Evolutionary conservation across 1,140 invertebrate species (phyloP), one percentile per base, ranked within the genome.

Genomic region (Harpegnathos saltator): DNA sequence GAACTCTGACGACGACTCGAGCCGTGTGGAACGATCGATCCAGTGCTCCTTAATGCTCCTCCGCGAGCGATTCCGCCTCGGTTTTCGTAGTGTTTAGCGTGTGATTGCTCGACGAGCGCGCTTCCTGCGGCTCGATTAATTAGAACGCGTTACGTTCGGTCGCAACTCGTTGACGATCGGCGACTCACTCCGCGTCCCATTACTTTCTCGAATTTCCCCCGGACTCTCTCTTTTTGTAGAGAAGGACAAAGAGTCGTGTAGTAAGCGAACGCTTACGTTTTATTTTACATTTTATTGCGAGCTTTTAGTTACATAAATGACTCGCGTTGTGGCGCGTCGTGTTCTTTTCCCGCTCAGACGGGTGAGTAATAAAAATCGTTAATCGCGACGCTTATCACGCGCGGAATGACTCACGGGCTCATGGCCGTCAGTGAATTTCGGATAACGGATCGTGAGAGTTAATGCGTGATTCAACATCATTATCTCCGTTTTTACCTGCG

Each of bases 401-500:
- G 15, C 48, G 24, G 54, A 44, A 17, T 74, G 65, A 80, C 24
- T 62, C 56, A 74, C 15, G 5, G 15, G 38, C 66, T 66, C n/a
- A 22, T 12, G 66, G n/a, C 24, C 33, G 7, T n/a, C n/a, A 59
- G 33, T 24, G 22, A 72, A 63, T 26, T 56, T 54, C 33, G 75
- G 38, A 59, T 80, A 80, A 71, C 33, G 75, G 58, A 19, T 44
- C 7, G 38, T 44, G 19, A 44, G 58, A 29, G 17, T 58, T 26
- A 68, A 62, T 58, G 52, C 17, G 33, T n/a, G 52, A 69, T 71
- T 80, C n/a, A 38, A 78, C 65, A 58, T 69, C 7, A 69, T 71
- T 71, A 71, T 82, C 69, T 65, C 24, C 24, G 77, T 92, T 94
- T 92, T 94, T 95, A 98, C 99, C 97, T 99, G 99, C 22, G 99